A percentile compares a stretch with the other conserved stretches of the same genome.
Conservation (phyloP, 2,113 vertebrate genomes). For the Lanius ludovicianus region DNA sequence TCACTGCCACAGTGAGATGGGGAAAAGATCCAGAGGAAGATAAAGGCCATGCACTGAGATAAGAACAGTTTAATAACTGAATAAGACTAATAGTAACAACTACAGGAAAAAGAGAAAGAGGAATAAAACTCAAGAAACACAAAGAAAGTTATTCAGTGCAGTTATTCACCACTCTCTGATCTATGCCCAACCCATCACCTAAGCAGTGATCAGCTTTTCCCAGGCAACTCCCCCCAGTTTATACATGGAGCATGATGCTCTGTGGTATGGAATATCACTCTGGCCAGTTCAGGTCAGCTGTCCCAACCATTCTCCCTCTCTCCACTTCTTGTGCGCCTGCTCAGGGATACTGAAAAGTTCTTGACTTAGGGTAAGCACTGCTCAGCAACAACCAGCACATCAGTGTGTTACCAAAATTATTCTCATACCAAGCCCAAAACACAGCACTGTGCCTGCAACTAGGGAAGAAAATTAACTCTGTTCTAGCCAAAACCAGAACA, state of each 20-base stretch:
- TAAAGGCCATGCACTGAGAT: not conserved
- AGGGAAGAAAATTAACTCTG: not conserved
- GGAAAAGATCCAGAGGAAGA: not conserved
- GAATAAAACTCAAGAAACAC: not conserved
- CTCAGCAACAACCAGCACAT: not conserved
- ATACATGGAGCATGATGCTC: rapidly evolving
- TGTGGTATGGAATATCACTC: not conserved
- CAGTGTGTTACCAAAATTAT: not conserved
- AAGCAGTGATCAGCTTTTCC: not conserved
- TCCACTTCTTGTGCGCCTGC: not conserved
- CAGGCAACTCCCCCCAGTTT: not conserved
- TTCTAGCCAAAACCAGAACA: not conserved
- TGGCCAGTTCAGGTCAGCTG: not conserved
- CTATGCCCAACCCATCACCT: not conserved
- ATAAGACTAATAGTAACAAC: not conserved
- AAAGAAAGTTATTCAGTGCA: not conserved
- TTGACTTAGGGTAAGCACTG: not conserved
- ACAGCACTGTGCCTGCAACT: too few relatives aligned
- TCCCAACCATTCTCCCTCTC: not conserved
- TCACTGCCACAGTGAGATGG: not conserved
- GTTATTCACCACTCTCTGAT: not conserved
- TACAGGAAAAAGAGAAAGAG: not conserved
- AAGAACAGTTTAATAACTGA: not conserved
- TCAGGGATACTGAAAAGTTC: not conserved
- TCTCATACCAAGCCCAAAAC: not conserved